Base-by-base conservation (phyloP, 2,888 invertebrate genomes). In the Neuroscelio doddi region DNA sequence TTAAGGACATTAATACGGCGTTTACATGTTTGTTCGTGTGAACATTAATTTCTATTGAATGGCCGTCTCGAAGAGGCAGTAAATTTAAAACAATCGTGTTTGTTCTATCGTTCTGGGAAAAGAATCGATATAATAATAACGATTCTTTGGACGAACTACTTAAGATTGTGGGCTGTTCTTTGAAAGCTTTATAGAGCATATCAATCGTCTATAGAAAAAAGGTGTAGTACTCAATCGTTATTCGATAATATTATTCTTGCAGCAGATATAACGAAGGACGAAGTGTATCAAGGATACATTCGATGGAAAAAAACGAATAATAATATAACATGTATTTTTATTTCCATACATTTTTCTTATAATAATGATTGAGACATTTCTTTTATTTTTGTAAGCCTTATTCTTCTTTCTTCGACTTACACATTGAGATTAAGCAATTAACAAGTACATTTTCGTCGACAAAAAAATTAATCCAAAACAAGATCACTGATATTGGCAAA, bases 81-180 rank as follows among this genome's bases (percentile, higher is more conserved):
- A 64, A 64, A 64, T 64, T 64, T 58, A 45, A 64, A 64, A 64
- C 63, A 64, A 64, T 64, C 63, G 52, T 57, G 63, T 57, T 64
- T 57, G 53, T 57, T 53, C 53, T 58, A 53, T 57, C 49, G 50
- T 64, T 64, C 64, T 49, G 44, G 58, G 58, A 64, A 63, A 51
- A 63, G 56, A 50, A 53, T 44, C 56, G 63, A 46, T 56, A 64
- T 64, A 64, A 64, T 64, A 47, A 62, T 62, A 55, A 55, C 45
- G 50, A 50, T 55, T 62, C 44, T 42, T 45, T 62, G 62, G 45
- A 55, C 47, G 26, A 32, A 63, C 56, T 38, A 56, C 63, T 64
- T 47, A 49, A 64, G 52, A 57, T 64, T 56, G 57, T 64, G 44
- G 52, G 42, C 52, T 57, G 46, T 57, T 63, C 63, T 51, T 52